Base-by-base conservation (phyloP, 2,797 vertebrate species). In the Argyrosomus regius region DNA sequence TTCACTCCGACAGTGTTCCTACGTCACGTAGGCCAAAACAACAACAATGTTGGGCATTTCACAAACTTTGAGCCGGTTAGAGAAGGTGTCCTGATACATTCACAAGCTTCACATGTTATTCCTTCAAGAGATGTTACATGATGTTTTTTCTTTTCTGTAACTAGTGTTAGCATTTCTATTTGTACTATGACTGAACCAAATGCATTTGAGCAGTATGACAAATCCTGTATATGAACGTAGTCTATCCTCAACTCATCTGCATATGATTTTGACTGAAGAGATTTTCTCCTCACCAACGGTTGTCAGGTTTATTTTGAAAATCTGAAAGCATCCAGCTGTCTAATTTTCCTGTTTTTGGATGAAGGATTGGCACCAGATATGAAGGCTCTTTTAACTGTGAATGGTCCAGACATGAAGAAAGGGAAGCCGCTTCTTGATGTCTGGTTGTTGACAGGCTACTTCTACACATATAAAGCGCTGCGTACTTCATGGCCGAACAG, bases 161-260 rank as follows among this genome's bases (percentile, higher is more conserved):
- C 83, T 91, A 93, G 90, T 92, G 92, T 90, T 91, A 90, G 89
- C 81, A 72, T 93, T 90, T 92, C 86, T 91, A 84, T 89, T 91
- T 92, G 85, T 93, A 89, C 79, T 85, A 49, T 73, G 87, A 91
- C 89, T 91, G 90, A 94, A 94, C 91, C 92, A 94, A 94, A 95
- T 89, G 89, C 89, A 90, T 90, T 77, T 75, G 86, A 93, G 90
- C 92, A 91, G 90, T 89, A 39, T 59, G 89, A 91, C 91, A 91
- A 87, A 90, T 90, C 88, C 81, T 88, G 77, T 84, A 83, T 53
- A 58, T 77, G 86, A 88, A 72, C 63, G 80, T 73, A 84, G 85
- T 79, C 77, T 41, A 46, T 81, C 82, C 81, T 72, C 22, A 57
- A 84, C 83, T 71, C 48, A 78, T 60, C 78, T 72, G 70, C 48